These are phyloP conservation scores for Pseudolaguvia tuberculata DNA, from an alignment of 2,113 vertebrate species.

Conservation along the genomic window DNA sequence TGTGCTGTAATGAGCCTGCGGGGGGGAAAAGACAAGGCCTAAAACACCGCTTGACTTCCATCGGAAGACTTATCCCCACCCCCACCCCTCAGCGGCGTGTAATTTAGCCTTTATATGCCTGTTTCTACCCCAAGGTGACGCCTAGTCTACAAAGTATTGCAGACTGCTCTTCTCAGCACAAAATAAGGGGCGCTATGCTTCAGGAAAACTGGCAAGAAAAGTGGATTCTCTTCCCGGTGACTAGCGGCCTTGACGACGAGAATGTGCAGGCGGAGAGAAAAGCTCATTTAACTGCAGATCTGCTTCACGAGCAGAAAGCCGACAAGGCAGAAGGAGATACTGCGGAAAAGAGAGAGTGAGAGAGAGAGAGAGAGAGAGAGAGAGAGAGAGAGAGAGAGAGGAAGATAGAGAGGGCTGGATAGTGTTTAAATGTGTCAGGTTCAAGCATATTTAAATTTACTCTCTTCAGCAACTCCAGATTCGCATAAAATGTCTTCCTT, in stretches of 20 bases:
- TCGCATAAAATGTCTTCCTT: slow-evolving; percentile 60
- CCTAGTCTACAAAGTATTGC: slow-evolving; percentile 18
- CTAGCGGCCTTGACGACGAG: slow-evolving; percentile 11
- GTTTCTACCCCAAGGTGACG: slow-evolving; percentile 29
- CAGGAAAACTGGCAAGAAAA: slow-evolving; percentile 9
- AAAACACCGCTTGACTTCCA: slow-evolving; percentile 36
- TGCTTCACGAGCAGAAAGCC: slow-evolving; percentile 46
- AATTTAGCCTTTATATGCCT: slow-evolving; percentile 33
- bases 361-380: neutral
- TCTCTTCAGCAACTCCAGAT: slow-evolving; percentile 68
- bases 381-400: neutral
- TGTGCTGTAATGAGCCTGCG: slow-evolving; percentile 31
- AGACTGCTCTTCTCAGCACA: slow-evolving; percentile 38
- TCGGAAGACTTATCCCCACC: slow-evolving; percentile 14
- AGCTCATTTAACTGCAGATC: slow-evolving; percentile 46
- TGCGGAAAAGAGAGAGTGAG: neutral
- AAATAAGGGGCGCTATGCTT: slow-evolving; percentile 33
- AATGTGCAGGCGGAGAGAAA: slow-evolving; percentile 27
- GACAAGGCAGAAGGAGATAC: neutral
- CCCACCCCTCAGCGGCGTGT: slow-evolving; percentile 18
- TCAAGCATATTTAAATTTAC: slow-evolving; percentile 67
- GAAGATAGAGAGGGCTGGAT: too few species aligned
- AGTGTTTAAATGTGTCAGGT: slow-evolving; percentile 52
- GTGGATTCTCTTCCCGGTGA: neutral
- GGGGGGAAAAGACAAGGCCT: slow-evolving; percentile 25